These are phyloP conservation scores for Tenthredo amoena DNA, from an alignment of 2,888 invertebrate genomes.

Conservation along the genomic window DNA sequence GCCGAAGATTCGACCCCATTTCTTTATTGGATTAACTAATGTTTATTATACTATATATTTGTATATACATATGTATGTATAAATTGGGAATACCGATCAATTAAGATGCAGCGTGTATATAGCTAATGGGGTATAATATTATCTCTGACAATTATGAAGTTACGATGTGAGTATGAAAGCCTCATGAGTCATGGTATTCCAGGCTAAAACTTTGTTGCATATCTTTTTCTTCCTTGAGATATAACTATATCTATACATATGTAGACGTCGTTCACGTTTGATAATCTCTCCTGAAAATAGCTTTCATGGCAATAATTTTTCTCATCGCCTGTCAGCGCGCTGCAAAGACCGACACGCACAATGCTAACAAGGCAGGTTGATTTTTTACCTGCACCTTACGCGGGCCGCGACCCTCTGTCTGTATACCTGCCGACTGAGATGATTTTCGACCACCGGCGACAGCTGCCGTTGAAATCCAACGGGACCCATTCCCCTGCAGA, in stretches of 20 bases:
- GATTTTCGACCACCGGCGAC: conserved; percentile 5
- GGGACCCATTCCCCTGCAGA: not conserved
- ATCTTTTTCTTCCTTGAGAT: not conserved
- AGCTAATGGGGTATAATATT: too few relatives aligned
- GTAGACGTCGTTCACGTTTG: not conserved
- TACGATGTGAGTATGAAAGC: not conserved
- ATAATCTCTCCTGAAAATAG: not conserved
- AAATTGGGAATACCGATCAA: too few relatives aligned
- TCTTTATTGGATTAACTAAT: not conserved
- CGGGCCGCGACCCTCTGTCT: not conserved
- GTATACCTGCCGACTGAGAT: not conserved
- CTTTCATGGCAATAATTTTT: not conserved
- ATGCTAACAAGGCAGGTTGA: conserved; percentile 48
- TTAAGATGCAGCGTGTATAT: too few relatives aligned
- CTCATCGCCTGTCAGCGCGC: not conserved
- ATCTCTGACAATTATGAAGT: not conserved
- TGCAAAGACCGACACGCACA: conserved; percentile 2
- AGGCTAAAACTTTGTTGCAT: not conserved
- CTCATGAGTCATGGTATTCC: not conserved
- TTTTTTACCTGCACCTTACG: conserved; percentile 32
- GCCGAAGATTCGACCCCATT: not conserved
- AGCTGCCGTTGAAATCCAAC: not conserved
- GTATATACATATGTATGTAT: too few relatives aligned
- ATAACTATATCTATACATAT: not conserved
- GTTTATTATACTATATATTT: not conserved